A percentile compares a stretch with the other conserved stretches of the same genome.
phyloP scores from a whole-genome alignment of 2,113 vertebrate species.

The Bos javanicus region DNA sequence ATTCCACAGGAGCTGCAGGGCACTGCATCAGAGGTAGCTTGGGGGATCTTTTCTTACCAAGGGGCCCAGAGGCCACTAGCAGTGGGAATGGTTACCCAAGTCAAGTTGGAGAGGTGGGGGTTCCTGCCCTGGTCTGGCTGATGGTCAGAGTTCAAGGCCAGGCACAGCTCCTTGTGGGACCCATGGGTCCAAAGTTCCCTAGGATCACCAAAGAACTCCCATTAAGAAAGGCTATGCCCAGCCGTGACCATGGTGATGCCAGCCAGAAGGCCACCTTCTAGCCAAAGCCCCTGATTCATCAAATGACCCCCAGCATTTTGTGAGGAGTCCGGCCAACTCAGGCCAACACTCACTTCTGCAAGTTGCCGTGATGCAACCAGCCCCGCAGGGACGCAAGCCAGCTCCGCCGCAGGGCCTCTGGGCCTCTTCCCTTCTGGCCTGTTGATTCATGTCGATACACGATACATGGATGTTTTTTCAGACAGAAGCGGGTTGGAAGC shows the following conservation, averaged over 20 bases:
- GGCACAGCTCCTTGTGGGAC: neutral
- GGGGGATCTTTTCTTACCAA: neutral
- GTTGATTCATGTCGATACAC: conserved; percentile 35
- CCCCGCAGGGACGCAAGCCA: neutral
- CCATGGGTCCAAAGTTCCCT: neutral
- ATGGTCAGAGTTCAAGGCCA: neutral
- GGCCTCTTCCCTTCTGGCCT: conserved; percentile 31
- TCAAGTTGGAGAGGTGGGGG: fast-evolving
- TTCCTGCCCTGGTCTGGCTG: neutral
- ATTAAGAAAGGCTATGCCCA: neutral
- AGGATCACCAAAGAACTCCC: neutral
- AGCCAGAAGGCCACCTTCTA: conserved; percentile 52
- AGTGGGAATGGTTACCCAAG: neutral
- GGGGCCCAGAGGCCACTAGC: neutral
- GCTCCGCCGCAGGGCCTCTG: conserved; percentile 23
- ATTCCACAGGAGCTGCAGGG: neutral
- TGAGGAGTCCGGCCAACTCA: neutral
- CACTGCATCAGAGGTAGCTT: neutral
- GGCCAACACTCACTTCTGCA: neutral
- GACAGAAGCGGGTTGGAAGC: conserved; percentile 3
- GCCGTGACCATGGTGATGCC: conserved; percentile 46
- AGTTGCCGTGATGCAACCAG: neutral
- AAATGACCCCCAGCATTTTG: conserved; percentile 24
- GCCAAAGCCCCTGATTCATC: conserved; percentile 70
- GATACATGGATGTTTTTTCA: conserved; percentile 23